phyloP scores from a whole-genome alignment of 2,113 vertebrate genomes.

The Spilogale gracilis region DNA sequence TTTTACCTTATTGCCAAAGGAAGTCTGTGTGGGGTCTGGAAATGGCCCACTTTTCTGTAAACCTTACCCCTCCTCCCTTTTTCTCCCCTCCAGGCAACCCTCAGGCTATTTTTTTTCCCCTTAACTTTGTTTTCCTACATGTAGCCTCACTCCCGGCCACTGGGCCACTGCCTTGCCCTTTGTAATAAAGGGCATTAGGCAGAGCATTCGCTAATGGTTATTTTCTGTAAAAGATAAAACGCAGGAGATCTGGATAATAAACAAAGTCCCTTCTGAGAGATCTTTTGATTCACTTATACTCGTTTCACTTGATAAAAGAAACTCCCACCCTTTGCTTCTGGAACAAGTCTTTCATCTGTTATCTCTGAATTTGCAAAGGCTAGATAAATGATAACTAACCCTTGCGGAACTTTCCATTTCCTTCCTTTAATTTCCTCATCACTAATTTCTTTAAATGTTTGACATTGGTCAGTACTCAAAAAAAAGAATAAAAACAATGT shows the following conservation, averaged over 20 bases:
- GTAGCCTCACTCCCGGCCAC: background rate
- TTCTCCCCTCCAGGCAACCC: background rate
- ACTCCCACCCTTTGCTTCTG: constrained; percentile 25
- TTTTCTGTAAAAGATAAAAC: constrained; percentile 35
- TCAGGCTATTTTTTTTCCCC: background rate
- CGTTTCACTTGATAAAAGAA: constrained; percentile 49
- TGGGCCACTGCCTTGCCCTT: no score
- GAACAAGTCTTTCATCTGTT: constrained; percentile 67
- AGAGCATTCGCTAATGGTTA: background rate
- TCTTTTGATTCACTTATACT: constrained; percentile 7
- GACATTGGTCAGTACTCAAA: background rate
- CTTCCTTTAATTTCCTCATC: constrained; percentile 49
- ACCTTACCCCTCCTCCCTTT: fast-evolving
- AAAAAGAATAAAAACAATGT: background rate
- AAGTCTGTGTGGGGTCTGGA: constrained; percentile 65
- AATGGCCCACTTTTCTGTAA: background rate
- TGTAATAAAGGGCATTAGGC: background rate
- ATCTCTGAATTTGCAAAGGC: constrained; percentile 57
- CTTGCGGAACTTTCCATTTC: constrained; percentile 13
- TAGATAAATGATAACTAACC: constrained; percentile 47
- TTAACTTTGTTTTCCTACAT: background rate
- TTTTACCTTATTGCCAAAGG: background rate
- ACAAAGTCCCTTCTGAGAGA: background rate
- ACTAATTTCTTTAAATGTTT: background rate
- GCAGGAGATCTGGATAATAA: background rate